Percentiles rank a stretch among this genome's conserved stretches.
phyloP scores from a whole-genome alignment of 2,888 invertebrate species.

The Druceiella hillmani region DNA sequence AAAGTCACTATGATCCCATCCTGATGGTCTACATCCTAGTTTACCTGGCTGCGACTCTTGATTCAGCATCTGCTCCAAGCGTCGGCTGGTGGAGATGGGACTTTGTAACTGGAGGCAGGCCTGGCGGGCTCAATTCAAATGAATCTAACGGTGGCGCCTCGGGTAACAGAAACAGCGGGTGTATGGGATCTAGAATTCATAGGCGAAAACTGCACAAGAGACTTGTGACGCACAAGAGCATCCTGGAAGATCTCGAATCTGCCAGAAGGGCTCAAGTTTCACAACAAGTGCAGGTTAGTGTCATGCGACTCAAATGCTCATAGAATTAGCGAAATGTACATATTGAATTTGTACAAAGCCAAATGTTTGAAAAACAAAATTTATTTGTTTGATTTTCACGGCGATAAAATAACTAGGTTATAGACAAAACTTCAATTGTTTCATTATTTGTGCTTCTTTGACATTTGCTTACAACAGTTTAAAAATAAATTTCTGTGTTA shows the following conservation, averaged over 20 bases:
- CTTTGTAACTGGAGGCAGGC: constrained; percentile 72
- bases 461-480: too few relatives aligned
- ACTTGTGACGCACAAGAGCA: constrained; percentile 59
- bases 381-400: too few relatives aligned
- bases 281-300: too few relatives aligned
- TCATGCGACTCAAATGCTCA: too few relatives aligned
- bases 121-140: constrained; percentile 28
- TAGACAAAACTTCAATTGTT: too few relatives aligned
- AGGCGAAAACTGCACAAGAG: constrained; percentile 68
- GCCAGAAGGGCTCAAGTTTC: too few relatives aligned
- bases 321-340: too few relatives aligned
- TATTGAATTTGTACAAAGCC: too few relatives aligned
- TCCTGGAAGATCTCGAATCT: constrained; percentile 63
- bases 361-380: too few relatives aligned
- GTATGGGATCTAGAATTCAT: constrained; percentile 42
- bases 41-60: constrained; percentile 36
- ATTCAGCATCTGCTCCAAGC: constrained; percentile 29
- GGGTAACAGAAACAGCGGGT: constrained; percentile 10
- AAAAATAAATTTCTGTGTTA: too few relatives aligned
- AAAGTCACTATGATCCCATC: constrained; percentile 33
- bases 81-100: constrained; percentile 67
- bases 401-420: too few relatives aligned
- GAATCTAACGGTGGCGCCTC: constrained; percentile 19
- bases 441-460: too few relatives aligned
- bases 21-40: constrained; percentile 41